A percentile compares a stretch with the other conserved stretches of the same genome.
Conservation (phyloP, 2,888 invertebrate species). For the Drosophila kuntzei region DNA sequence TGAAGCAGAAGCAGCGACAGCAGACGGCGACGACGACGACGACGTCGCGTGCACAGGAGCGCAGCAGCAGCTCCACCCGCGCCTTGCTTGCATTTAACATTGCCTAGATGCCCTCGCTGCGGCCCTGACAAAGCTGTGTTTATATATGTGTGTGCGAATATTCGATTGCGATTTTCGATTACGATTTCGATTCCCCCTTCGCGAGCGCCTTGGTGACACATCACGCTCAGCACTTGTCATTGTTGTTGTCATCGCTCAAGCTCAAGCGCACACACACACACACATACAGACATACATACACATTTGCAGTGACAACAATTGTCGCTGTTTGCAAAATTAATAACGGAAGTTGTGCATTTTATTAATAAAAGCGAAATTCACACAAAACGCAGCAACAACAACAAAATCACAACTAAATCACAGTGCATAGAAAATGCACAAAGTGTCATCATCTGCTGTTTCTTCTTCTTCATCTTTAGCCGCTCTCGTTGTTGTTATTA, state of each 20-base stretch:
- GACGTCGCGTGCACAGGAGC: slow-evolving; percentile 76
- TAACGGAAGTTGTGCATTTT: slow-evolving; percentile 85
- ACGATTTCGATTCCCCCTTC: slow-evolving; percentile 22
- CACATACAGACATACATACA: slow-evolving; percentile 4
- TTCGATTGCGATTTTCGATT: slow-evolving; percentile 58
- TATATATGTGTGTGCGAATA: slow-evolving; percentile 22
- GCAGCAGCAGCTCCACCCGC: slow-evolving; percentile 44
- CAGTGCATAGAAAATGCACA: slow-evolving; percentile 43
- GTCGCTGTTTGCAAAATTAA: slow-evolving; percentile 81
- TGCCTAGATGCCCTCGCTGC: slow-evolving; percentile 26
- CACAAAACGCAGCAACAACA: slow-evolving; percentile 53
- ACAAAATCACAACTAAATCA: slow-evolving; percentile 40
- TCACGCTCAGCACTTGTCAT: slow-evolving; percentile 59
- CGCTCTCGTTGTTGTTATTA: slow-evolving; percentile 1
- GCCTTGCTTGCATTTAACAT: slow-evolving; percentile 8
- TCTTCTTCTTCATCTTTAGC: slow-evolving; percentile 22
- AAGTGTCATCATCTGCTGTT: slow-evolving; percentile 25
- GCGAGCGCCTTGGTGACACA: slow-evolving; percentile 60
- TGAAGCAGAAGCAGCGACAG: slow-evolving; percentile 15
- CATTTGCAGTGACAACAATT: slow-evolving; percentile 51
- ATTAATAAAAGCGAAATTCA: slow-evolving; percentile 82
- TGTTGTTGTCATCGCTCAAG: slow-evolving; percentile 51
- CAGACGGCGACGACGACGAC: slow-evolving; percentile 24
- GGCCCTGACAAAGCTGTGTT: slow-evolving; percentile 32
- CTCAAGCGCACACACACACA: slow-evolving; percentile 15